Base-by-base conservation (phyloP, 1,140 invertebrate species). In the Anastrepha ludens region DNA sequence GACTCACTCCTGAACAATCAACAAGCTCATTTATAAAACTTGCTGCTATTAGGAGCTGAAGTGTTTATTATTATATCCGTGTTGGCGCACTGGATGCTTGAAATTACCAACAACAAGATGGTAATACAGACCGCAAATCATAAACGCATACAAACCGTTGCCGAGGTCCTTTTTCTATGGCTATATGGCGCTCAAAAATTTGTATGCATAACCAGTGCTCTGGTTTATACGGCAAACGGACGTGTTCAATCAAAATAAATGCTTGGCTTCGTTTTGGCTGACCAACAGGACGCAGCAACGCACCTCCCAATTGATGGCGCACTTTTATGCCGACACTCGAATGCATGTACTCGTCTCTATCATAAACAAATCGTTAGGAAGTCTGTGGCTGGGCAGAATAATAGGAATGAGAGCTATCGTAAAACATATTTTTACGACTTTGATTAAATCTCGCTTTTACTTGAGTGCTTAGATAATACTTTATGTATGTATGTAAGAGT, bases 351-450 rank as follows among this genome's bases (percentile, higher is more conserved):
- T 29, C 0, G 29, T 29, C 0, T 81, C 44, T 55, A 81, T 47
- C 17, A 50, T 81, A 81, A 81, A 81, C 44, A 81, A 81, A 81
- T 81, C 44, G 47, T 81, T 81, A 29, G 13, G 47, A 13, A 81
- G 50, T 44, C 41, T 41, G 67, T 17, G 85, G 29, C 1, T 64
- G 15, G 78, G 17, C 74, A 62, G 74, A 20, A 3, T 20, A 50
- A 17, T 39, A 29, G 59, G 85, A 3, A 41, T 29, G 50, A 17
- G 13, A 55, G 20, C 3, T 29, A 29, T 62, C 58, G 58, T 86
- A 60, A 86, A 85, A 86, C 58, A 86, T 62, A 86, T 86, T 86
- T 86, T 86, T 86, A 86, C 62, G 85, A 86, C 39, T 86, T 86
- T 86, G 85, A 86, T 86, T 86, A 86, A 86, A 86, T 86, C 62